Evolutionary conservation across 2,797 vertebrate species (phyloP), one percentile per base, ranked within the genome.

Genomic region (Halcyon chelicuti): DNA sequence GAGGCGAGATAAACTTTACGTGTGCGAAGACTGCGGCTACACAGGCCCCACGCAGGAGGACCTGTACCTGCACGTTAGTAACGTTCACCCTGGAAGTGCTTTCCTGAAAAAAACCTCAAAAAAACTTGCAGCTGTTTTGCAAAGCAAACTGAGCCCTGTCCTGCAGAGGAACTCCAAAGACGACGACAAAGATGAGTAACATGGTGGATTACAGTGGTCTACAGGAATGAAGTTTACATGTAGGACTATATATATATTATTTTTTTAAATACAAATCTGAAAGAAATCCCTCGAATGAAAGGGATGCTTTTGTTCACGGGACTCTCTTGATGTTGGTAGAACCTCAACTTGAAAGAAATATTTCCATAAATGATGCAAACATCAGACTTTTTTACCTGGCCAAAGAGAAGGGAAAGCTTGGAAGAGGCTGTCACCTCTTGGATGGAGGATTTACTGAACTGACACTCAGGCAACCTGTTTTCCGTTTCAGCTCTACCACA

Each of bases 11-110:
- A 99, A 99, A 95, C 97, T 99, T 4, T 99, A 98, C 0, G 98
- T 99, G 57, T 99, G 98, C 1, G 98, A 99, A 91, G 98, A 99
- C 74, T 99, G 98, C 6, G 98, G 98, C 86, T 98, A 98, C 96
- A 99, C 98, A 0, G 98, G 98, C 81, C 98, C 98, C 72, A 98
- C 98, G 4, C 98, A 98, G 89, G 98, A 98, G 96, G 98, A 98
- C 92, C 97, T 99, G 65, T 98, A 98, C 81, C 96, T 98, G 91
- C 98, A 99, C 0, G 96, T 98, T 51, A 98, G 97, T 35, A 73
- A 84, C 2, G 80, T 97, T 40, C 98, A 99, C 82, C 98, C 98
- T 0, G 97, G 97, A 58, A 98, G 98, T 29, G 97, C 97, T 1
- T 97, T 98, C 86, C 98, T 98, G 58, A 98, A 98, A 97, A 98